phyloP scores from a whole-genome alignment of 2,113 vertebrate genomes.

The Chaetodon trifascialis region DNA sequence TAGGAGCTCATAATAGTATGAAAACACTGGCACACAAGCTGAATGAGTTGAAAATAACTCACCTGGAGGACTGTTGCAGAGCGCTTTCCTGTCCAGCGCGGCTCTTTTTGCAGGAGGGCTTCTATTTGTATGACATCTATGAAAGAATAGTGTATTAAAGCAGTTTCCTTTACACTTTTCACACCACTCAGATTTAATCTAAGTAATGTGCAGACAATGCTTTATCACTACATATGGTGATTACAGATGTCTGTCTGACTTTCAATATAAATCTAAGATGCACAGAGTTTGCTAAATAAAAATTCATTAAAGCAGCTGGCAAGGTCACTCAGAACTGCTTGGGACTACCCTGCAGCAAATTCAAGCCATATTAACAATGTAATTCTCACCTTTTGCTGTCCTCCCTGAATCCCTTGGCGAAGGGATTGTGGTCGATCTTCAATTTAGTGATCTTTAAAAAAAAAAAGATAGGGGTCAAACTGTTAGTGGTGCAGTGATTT shows the following conservation, averaged over 20 bases:
- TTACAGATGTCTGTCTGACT: too few relatives aligned
- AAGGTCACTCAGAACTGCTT: background rate
- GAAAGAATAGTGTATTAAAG: background rate
- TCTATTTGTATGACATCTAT: slow-evolving; percentile 67
- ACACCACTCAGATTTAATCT: background rate
- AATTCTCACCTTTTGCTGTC: slow-evolving; percentile 83
- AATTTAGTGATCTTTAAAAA: slow-evolving; percentile 88
- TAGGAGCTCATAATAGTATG: too few relatives aligned
- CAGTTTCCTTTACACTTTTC: background rate
- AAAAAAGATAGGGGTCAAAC: background rate
- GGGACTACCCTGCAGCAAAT: background rate
- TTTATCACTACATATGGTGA: background rate
- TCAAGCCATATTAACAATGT: background rate
- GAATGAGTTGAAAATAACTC: background rate
- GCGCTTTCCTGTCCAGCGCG: slow-evolving; percentile 15
- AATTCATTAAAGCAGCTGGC: too few relatives aligned
- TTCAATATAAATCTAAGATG: too few relatives aligned
- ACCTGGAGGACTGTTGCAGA: slow-evolving; percentile 60
- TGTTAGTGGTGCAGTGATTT: background rate
- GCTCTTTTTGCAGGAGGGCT: slow-evolving; percentile 60
- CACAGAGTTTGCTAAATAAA: too few relatives aligned
- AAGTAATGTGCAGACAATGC: background rate
- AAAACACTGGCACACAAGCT: background rate
- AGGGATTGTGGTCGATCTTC: slow-evolving; percentile 94
- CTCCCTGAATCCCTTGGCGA: slow-evolving; percentile 89